These are phyloP conservation scores for Homalodisca vitripennis DNA, from an alignment of 1,140 invertebrate species.

Conservation along the genomic window DNA sequence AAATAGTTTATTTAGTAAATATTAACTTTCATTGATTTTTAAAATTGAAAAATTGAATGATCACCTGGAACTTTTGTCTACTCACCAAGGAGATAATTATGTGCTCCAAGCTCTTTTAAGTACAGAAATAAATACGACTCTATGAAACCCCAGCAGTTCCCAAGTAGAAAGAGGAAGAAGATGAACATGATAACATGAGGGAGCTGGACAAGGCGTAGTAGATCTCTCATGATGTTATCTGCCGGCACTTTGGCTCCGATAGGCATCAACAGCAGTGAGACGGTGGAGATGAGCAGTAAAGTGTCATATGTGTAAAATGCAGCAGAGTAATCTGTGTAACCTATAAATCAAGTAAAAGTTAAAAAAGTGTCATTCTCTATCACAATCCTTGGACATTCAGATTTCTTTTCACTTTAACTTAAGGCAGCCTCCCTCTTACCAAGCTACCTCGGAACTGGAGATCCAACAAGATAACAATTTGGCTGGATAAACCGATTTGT, in stretches of 20 bases:
- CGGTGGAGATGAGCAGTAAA: slow-evolving; percentile 63
- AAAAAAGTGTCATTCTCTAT: too few relatives aligned
- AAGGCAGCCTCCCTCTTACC: too few relatives aligned
- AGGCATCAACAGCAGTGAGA: slow-evolving; percentile 69
- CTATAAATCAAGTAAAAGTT: slow-evolving; percentile 51
- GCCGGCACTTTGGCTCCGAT: slow-evolving; percentile 68
- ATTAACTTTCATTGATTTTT: too few relatives aligned
- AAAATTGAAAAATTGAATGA: too few relatives aligned
- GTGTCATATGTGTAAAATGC: slow-evolving; percentile 75
- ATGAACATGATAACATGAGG: slow-evolving; percentile 73
- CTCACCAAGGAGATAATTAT: slow-evolving; percentile 75
- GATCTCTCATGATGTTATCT: slow-evolving; percentile 66
- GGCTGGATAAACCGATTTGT: too few relatives aligned
- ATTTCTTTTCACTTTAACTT: too few relatives aligned
- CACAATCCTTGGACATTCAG: too few relatives aligned
- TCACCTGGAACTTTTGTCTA: slow-evolving; percentile 30
- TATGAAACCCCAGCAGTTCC: slow-evolving; percentile 81
- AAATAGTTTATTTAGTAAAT: too few relatives aligned
- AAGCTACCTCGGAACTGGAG: too few relatives aligned
- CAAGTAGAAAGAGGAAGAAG: slow-evolving; percentile 71
- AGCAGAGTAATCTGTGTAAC: slow-evolving; percentile 74
- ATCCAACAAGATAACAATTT: too few relatives aligned
- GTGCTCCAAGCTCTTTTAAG: slow-evolving; percentile 74
- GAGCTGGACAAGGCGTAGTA: slow-evolving; percentile 69
- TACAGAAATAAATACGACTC: slow-evolving; percentile 84